Conservation (phyloP, 2,113 vertebrate species). For the Addax nasomaculatus region DNA sequence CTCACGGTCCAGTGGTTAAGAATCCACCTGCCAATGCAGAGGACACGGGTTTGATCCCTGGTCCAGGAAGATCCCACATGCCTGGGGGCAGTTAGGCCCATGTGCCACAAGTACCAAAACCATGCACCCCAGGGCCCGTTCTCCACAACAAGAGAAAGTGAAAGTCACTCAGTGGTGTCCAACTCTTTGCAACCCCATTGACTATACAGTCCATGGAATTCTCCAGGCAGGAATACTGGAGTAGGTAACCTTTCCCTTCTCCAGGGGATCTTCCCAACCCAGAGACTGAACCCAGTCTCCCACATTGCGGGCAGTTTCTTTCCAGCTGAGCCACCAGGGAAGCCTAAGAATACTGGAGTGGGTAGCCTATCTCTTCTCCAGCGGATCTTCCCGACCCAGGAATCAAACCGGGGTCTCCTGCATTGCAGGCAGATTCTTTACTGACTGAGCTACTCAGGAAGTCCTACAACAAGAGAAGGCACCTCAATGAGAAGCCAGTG, state of each 20-base stretch:
- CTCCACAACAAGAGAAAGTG: not conserved
- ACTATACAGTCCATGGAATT: not conserved
- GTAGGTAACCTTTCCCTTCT: not conserved
- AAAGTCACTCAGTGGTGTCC: not conserved
- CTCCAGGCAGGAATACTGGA: not conserved
- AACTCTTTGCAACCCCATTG: not conserved
- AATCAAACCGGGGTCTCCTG: not conserved
- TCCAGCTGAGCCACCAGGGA: not conserved
- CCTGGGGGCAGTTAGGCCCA: not conserved
- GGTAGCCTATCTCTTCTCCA: not conserved
- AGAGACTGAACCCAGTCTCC: not conserved
- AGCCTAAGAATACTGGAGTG: not conserved
- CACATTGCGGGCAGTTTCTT: not conserved
- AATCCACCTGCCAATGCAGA: not conserved
- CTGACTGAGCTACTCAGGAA: not conserved
- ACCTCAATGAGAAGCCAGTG: not conserved
- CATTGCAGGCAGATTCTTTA: not conserved
- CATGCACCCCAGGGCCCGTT: not conserved
- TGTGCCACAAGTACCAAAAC: not conserved
- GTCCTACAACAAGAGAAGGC: not conserved
- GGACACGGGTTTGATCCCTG: not conserved
- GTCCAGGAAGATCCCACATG: not conserved
- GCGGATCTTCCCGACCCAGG: accelerated
- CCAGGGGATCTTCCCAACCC: not conserved
- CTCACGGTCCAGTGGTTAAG: not conserved